Evolutionary conservation across 2,888 invertebrate species (phyloP), one percentile per base, ranked within the genome.

Genomic region (Dryomyza anilis): DNA sequence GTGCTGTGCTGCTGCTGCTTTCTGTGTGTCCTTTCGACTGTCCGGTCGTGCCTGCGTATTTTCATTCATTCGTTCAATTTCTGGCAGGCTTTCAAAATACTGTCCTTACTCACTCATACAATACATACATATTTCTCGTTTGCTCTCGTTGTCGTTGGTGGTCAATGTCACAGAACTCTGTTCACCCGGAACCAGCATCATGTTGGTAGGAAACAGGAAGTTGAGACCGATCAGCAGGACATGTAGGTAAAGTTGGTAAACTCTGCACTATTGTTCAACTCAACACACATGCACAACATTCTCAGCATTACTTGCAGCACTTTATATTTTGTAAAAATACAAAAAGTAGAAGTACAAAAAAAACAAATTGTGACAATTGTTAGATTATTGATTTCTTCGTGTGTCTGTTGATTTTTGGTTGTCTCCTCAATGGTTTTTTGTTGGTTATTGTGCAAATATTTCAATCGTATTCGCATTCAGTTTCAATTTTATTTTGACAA

Each of bases 401-500:
- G 10, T 56, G 33, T 33, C 14, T 67, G 67, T 72, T 67, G 67
- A 71, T 69, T 72, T 71, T 62, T 48, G 55, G 61, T 64, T 36
- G 39, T 75, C 72, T 76, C 72, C 74, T 72, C 72, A n/a, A 66
- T 74, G 21, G n/a, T 45, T 39, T 55, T 45, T 50, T 57, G 43
- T 58, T 61, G 30, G 30, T n/a, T 57, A 23, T 48, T 46, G 21
- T 46, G 56, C 25, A 63, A 56, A 56, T 63, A 56, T 27, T 48
- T 57, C 25, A 27, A 21, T 23, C 30, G 36, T 27, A 21, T 27
- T 23, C 36, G 45, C 27, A 52, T 52, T 19, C 19, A 27, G 52
- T 70, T 30, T 39, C 30, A 27, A n/a, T 57, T 55, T 43, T 76
- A 74, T 76, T 75, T 74, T 75, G 75, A 76, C 76, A 76, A 74